These are phyloP conservation scores for Pseudocheirus occidentalis DNA, from an alignment of 2,797 vertebrate genomes.

Conservation along the genomic window DNA sequence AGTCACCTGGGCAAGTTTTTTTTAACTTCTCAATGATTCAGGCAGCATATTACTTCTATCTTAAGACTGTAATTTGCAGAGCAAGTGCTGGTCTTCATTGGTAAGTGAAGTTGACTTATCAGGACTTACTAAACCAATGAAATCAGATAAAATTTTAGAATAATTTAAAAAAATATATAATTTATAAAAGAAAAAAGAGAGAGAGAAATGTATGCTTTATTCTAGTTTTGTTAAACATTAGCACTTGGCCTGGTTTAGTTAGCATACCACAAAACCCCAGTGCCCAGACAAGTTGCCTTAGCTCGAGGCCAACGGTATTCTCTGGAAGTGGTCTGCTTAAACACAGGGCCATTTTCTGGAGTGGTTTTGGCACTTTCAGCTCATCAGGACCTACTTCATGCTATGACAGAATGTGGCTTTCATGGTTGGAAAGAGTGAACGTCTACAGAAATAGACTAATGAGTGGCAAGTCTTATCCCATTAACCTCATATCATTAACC, in stretches of 20 bases:
- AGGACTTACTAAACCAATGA: background rate
- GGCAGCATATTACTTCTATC: background rate
- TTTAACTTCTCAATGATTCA: background rate
- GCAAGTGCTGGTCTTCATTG: background rate
- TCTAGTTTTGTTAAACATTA: background rate
- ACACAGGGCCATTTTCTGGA: background rate
- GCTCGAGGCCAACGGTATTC: too few species aligned
- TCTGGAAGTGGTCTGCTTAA: background rate
- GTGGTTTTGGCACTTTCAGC: background rate
- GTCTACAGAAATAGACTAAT: conserved; percentile 26
- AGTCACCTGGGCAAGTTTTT: background rate
- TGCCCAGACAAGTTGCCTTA: background rate
- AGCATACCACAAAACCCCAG: background rate
- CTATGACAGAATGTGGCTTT: conserved; percentile 31
- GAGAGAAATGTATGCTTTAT: background rate
- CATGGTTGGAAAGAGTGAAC: conserved; percentile 40
- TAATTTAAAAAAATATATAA: background rate
- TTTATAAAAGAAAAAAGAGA: background rate
- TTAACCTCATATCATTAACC: background rate
- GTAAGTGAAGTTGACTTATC: background rate
- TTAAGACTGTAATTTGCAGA: background rate
- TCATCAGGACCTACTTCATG: background rate
- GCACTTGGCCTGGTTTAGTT: background rate
- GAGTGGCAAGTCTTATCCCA: background rate
- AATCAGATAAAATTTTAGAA: background rate